These are phyloP conservation scores for Incurvaria masculella DNA, from an alignment of 2,888 invertebrate genomes.

Conservation along the genomic window DNA sequence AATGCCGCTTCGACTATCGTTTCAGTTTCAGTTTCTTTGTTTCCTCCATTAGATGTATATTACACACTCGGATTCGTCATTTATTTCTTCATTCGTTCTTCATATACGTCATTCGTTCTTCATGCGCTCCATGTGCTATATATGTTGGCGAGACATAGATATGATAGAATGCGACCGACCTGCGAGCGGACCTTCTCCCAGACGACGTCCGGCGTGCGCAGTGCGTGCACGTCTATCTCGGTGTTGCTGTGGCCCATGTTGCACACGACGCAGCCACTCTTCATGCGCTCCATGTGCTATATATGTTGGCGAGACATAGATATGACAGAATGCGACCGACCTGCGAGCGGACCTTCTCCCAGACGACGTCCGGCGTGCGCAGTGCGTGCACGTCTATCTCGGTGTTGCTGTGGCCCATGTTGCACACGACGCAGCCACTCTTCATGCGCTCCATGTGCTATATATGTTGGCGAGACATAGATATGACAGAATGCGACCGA, in stretches of 20 bases:
- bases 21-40: too few species aligned
- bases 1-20: too few species aligned
- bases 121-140: conserved; percentile 98
- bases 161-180: too few species aligned
- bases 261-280: conserved; percentile 92
- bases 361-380: conserved; percentile 90
- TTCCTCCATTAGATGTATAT: too few species aligned
- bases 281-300: conserved; percentile 97
- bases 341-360: conserved; percentile 97
- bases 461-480: too few species aligned
- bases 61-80: too few species aligned
- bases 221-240: conserved; percentile 90
- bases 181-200: conserved; percentile 98
- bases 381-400: conserved; percentile 93
- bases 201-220: conserved; percentile 90
- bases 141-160: too few species aligned
- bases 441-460: conserved; percentile 97
- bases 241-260: conserved; percentile 98
- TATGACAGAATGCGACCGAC: conserved; percentile 20
- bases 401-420: conserved; percentile 97
- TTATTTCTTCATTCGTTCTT: too few species aligned
- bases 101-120: conserved; percentile 94
- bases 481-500: too few species aligned
- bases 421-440: conserved; percentile 92
- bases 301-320: background rate